Base-by-base conservation (phyloP, 2,888 invertebrate genomes). In the Drosophila kambysellisi region DNA sequence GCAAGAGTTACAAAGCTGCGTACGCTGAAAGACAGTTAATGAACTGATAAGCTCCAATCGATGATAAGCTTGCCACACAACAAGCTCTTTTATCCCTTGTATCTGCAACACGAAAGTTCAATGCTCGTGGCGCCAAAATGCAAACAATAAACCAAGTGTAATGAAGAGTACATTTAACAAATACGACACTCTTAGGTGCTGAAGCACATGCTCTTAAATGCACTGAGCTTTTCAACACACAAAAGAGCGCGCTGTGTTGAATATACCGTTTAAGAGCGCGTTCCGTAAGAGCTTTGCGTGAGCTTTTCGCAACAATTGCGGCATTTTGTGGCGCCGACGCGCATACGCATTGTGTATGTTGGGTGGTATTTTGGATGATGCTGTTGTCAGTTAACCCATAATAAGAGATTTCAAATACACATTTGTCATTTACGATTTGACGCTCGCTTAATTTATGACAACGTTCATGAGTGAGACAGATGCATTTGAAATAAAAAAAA, bases 181-280 rank as follows among this genome's bases (percentile, higher is more conserved):
- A 25, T 8, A 8, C 46, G 4, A 8, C 48, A 4, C 33, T 9
- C 67, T 76, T 60, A 39, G 32, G 33, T 53, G 58, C 43, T 39
- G 29, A 12, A 9, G 37, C 46, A 20, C 59, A 20, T 11, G 17
- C 70, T 12, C 54, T 54, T 32, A 35, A 30, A 17, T 43, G 35
- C 51, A 51, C 37, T 58, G 35, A 88, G 87, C 87, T 87, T 87
- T 85, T 80, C 86, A 88, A 84, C 88, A 87, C 81, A 79, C 62
- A 67, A 75, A 70, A 71, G 71, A 35, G 43, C 30, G 32, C 32
- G 9, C 39, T 65, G 75, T 85, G 83, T 79, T 85, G 86, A 82
- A 53, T 83, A 68, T 5, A 30, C 35, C 0, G 35, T 3, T 37
- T 56, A 81, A 81, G 83, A 51, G 50, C 15, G 15, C 43, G 32